Conservation (phyloP, 2,797 vertebrate genomes). For the Pseudochirops corinnae region DNA sequence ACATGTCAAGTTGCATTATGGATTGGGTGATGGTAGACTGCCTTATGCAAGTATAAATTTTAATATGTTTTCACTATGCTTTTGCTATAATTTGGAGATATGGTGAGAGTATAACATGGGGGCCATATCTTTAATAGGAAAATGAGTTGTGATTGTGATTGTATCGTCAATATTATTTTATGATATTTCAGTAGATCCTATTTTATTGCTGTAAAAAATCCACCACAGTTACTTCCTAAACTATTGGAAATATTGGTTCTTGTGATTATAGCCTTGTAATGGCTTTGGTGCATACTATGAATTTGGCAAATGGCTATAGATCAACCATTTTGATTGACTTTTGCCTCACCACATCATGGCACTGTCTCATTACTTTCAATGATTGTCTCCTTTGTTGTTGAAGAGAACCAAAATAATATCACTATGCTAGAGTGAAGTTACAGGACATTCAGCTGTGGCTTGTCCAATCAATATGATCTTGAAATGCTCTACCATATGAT, state of each 20-base stretch:
- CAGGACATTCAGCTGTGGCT: no score
- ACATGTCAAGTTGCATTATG: not conserved
- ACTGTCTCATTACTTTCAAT: not conserved
- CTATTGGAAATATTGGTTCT: not conserved
- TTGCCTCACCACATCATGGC: not conserved
- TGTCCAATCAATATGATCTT: no score
- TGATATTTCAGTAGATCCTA: not conserved
- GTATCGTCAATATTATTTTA: not conserved
- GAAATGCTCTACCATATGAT: no score
- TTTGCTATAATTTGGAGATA: slow-evolving; percentile 6
- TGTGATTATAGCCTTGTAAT: not conserved
- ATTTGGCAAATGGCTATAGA: not conserved
- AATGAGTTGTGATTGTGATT: not conserved
- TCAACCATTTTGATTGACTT: not conserved
- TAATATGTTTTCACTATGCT: not conserved
- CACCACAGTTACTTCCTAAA: not conserved
- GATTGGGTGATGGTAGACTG: not conserved
- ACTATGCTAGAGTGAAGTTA: no score
- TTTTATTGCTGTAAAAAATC: slow-evolving; percentile 21
- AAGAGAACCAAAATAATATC: no score
- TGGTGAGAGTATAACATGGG: not conserved
- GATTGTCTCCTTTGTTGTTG: no score
- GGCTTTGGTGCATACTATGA: not conserved
- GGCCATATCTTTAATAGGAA: not conserved
- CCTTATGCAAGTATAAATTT: slow-evolving; percentile 4